A percentile compares a stretch with the other conserved stretches of the same genome.
These are phyloP conservation scores for Entomyzon cyanotis DNA, from an alignment of 2,113 vertebrate genomes.

Conservation along the genomic window DNA sequence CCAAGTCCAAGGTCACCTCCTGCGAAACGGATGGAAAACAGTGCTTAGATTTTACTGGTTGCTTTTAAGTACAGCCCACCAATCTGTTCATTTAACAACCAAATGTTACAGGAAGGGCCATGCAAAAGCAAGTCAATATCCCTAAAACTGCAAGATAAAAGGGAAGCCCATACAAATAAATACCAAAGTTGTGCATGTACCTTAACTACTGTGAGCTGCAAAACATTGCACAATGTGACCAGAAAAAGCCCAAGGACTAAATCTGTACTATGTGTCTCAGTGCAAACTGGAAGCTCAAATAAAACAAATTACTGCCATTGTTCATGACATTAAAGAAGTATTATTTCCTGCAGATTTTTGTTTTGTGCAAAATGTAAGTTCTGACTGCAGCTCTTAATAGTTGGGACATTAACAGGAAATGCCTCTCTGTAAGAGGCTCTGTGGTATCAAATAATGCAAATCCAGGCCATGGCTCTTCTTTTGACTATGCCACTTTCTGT, in stretches of 20 bases:
- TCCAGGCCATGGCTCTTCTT: neutral
- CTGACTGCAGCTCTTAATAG: neutral
- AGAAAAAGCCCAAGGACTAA: neutral
- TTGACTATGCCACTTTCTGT: neutral
- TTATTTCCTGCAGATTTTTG: neutral
- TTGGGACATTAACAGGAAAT: neutral
- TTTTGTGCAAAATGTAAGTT: neutral
- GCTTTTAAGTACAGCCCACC: neutral
- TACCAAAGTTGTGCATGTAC: neutral
- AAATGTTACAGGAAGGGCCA: neutral
- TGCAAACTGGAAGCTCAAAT: neutral
- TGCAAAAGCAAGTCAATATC: neutral
- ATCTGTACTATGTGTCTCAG: neutral
- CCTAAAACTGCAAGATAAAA: neutral
- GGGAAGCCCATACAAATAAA: neutral
- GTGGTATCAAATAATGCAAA: neutral
- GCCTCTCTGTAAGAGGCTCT: neutral
- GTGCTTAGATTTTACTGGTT: neutral
- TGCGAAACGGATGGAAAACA: slow-evolving; percentile 47
- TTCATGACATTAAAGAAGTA: neutral
- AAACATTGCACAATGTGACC: neutral
- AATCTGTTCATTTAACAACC: neutral
- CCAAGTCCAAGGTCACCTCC: slow-evolving; percentile 95
- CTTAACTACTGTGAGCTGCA: neutral
- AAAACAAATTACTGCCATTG: neutral